A percentile compares a stretch with the other conserved stretches of the same genome.
These are phyloP conservation scores for Lytechinus pictus DNA, from an alignment of 35 echinoderm and acorn worm species.

Conservation along the genomic window DNA sequence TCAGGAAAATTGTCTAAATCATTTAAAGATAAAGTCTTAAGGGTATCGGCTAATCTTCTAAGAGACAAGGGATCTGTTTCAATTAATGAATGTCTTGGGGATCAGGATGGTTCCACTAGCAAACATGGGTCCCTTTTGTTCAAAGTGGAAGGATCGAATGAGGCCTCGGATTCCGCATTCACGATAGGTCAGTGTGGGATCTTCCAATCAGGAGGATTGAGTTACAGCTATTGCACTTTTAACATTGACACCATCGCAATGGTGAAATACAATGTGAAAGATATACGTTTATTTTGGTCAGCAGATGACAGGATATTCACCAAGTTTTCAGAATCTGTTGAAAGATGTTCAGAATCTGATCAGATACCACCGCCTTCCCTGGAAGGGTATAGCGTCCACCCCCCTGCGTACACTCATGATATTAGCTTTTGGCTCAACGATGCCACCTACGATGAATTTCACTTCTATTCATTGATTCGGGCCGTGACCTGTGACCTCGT, in stretches of 20 bases:
- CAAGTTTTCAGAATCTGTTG: constrained; percentile 2
- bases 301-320: constrained; percentile 38
- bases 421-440: constrained; percentile 81
- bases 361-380: background rate
- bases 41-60: background rate
- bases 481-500: constrained; percentile 53
- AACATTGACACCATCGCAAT: constrained; percentile 58
- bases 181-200: constrained; percentile 45
- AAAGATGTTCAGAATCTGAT: background rate
- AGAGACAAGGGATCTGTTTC: background rate
- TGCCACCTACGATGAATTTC: constrained; percentile 56
- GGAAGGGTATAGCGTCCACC: constrained; percentile 55
- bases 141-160: background rate
- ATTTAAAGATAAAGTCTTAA: background rate
- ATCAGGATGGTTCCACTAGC: background rate
- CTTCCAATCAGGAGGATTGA: background rate
- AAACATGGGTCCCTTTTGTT: background rate
- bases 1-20: background rate
- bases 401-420: constrained; percentile 73
- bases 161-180: background rate
- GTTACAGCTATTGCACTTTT: constrained; percentile 6
- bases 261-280: constrained; percentile 57
- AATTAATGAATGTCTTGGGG: background rate
- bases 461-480: constrained; percentile 60
- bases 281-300: constrained; percentile 81